A percentile compares a stretch with the other conserved stretches of the same genome.
Evolutionary conservation across 2,797 vertebrate genomes (phyloP).

Genomic region (Sebastes steindachneri): DNA sequence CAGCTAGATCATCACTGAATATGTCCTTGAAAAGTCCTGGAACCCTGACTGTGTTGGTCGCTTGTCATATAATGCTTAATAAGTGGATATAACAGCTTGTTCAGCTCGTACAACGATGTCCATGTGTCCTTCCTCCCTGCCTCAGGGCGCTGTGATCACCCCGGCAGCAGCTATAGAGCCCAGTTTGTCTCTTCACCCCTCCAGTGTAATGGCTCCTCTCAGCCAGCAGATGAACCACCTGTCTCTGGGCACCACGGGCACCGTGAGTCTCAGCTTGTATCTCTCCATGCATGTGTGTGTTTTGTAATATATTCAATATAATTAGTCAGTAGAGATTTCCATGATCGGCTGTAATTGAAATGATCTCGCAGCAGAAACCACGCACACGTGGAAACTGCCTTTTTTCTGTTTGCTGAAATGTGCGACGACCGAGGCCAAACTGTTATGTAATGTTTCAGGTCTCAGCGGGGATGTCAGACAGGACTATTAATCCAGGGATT

Average conservation of each 20-base stretch:
- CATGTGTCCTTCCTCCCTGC: slow-evolving; percentile 20
- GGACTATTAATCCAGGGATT: not conserved
- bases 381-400: not conserved
- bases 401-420: slow-evolving; percentile 6
- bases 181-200: slow-evolving; percentile 97
- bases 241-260: slow-evolving; percentile 96
- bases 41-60: not conserved
- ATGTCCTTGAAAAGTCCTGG: no score
- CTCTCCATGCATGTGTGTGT: not conserved
- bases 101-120: not conserved
- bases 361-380: not conserved
- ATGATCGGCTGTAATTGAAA: not conserved
- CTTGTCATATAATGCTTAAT: not conserved
- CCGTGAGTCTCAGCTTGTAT: slow-evolving; percentile 84
- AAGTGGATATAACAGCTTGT: not conserved
- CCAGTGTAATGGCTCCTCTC: slow-evolving; percentile 96
- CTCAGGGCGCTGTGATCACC: slow-evolving; percentile 97
- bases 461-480: not conserved
- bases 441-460: not conserved
- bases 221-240: slow-evolving; percentile 99
- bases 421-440: not conserved
- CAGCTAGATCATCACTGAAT: no score
- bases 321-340: not conserved
- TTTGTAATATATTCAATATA: not conserved
- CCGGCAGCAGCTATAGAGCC: slow-evolving; percentile 92